Evolutionary conservation across 2,888 invertebrate species (phyloP), one percentile per base, ranked within the genome.

Genomic region (Caenorhabditis becei): DNA sequence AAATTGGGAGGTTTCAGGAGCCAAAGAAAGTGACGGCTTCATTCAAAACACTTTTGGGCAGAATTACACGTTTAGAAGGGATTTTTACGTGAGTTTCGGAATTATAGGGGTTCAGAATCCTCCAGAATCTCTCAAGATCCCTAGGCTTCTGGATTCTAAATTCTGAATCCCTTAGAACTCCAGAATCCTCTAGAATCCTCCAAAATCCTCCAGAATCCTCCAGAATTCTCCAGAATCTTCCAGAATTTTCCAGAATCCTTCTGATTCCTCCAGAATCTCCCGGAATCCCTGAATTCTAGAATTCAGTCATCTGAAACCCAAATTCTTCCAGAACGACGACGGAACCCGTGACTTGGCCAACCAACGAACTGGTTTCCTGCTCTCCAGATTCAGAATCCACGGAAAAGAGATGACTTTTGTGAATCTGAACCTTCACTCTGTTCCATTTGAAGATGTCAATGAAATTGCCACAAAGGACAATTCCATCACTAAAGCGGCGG

Each of bases 391-490:
- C 77, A 61, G 87, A 47, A 80, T 87, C n/a, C 79, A 86, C 59
- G 86, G 86, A 37, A 83, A 82, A 71, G 86, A 86, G 44, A 61
- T 83, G 63, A 86, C 86, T 1, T 87, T 87, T 65, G 84, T 87
- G 59, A 87, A 87, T 37, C 59, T 87, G 47, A 82, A 82, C 67
- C 82, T 87, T 10, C 87, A 87, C 44, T 85, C 86, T 10, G 83
- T 87, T 5, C 87, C 87, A 8, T 87, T 86, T 58, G 86, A 87
- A 77, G 85, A 85, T 58, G 83, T 85, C 14, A 83, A 83, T 56
- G 85, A 85, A 49, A 82, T 85, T 14, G 82, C 80, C 11, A 74
- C 71, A 2, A 74, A 77, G 44, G 51, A 70, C 49, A n/a, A 66
- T 11, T 11, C 53, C 16, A 66, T 87, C n/a, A 87, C 87, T 8